phyloP scores from a whole-genome alignment of 2,797 vertebrate species.

The Lepus townsendii region DNA sequence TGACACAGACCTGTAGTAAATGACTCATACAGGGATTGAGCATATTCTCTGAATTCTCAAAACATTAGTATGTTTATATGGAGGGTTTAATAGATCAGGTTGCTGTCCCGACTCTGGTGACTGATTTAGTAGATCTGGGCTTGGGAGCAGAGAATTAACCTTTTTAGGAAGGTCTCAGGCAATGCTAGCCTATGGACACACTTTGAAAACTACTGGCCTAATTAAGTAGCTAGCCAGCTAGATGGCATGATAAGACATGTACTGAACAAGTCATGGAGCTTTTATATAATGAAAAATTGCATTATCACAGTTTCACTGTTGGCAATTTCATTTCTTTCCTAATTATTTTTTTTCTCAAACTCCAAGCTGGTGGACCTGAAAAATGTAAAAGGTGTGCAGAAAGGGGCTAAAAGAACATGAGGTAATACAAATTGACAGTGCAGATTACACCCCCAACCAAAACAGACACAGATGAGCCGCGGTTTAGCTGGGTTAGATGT shows the following conservation, averaged over 20 bases:
- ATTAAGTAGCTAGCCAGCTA: background rate
- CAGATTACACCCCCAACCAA: background rate
- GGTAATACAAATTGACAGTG: background rate
- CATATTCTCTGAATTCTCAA: background rate
- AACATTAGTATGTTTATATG: background rate
- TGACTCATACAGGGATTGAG: background rate
- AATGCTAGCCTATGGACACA: background rate
- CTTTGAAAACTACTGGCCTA: background rate
- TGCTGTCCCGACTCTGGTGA: background rate
- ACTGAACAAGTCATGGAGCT: background rate
- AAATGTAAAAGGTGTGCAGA: conserved; percentile 9
- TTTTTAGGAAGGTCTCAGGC: background rate
- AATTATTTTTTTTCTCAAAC: background rate
- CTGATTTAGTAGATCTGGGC: background rate
- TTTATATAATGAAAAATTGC: background rate
- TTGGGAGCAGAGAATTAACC: background rate
- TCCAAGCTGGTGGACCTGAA: background rate
- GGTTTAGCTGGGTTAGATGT: background rate
- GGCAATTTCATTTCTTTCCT: background rate
- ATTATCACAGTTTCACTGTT: background rate
- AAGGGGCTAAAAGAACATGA: background rate
- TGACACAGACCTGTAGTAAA: background rate
- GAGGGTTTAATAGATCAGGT: background rate
- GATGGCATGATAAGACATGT: background rate
- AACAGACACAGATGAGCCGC: background rate